Evolutionary conservation across 2,888 invertebrate species (phyloP).

Genomic region (Nycteola revayana): DNA sequence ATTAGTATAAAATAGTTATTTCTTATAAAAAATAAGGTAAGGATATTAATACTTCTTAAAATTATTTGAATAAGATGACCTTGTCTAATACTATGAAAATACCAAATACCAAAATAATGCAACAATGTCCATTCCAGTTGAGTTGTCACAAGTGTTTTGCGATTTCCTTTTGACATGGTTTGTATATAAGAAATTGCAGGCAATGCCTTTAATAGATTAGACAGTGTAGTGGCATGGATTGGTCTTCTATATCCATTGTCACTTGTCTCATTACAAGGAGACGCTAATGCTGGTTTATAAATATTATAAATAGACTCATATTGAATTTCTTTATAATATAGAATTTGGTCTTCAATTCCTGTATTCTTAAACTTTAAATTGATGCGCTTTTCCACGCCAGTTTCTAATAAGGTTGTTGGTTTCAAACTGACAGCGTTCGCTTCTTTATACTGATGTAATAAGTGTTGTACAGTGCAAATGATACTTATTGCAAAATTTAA

Average conservation of each 20-base stretch:
- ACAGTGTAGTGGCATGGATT: too few relatives aligned
- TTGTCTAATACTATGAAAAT: slow-evolving; percentile 36
- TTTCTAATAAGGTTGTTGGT: not conserved
- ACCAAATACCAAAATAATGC: slow-evolving; percentile 31
- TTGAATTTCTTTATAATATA: too few relatives aligned
- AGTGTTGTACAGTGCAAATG: not conserved
- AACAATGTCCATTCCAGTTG: too few relatives aligned
- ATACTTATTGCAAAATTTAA: not conserved
- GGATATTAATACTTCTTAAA: slow-evolving; percentile 30
- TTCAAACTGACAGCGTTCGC: too few relatives aligned
- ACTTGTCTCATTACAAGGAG: too few relatives aligned
- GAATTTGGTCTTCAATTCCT: too few relatives aligned
- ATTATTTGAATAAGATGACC: slow-evolving; percentile 36
- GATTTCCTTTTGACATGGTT: not conserved
- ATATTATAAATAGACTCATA: too few relatives aligned
- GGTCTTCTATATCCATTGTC: too few relatives aligned
- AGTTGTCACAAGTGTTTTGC: not conserved
- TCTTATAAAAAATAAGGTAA: slow-evolving; percentile 33
- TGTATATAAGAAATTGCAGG: not conserved
- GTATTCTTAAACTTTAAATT: not conserved
- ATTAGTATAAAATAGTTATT: slow-evolving; percentile 42
- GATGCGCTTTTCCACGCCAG: not conserved
- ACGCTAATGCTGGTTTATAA: too few relatives aligned
- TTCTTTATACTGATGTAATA: not conserved
- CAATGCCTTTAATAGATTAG: not conserved